Base-by-base conservation (phyloP, 30 jellyfish, hydroid and myxozoan species). In the Sanderia malayensis region DNA sequence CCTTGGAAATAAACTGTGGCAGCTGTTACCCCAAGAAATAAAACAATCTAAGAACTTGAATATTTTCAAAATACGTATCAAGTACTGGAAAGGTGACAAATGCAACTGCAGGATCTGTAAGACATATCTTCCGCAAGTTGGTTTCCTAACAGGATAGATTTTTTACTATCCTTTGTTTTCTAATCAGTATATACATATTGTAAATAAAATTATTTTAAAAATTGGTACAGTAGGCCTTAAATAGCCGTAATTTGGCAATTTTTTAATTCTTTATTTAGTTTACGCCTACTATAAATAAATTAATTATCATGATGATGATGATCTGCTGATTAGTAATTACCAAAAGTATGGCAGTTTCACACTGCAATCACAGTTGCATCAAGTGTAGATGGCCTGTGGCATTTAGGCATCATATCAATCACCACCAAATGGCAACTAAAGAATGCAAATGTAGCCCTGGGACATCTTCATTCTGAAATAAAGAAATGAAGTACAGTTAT, bases 31-130 rank as follows among this genome's bases (percentile, higher is more conserved):
- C 27, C 37, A 32, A 22, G 66, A 15, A 6, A 41, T 67, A 67
- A 34, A 67, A 41, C 79, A 67, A 41, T 67, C 66, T 29, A 18
- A 18, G 9, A 37, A 37, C 52, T 37, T 37, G 52, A 37, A 37
- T 37, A 37, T 37, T 37, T 37, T 37, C 52, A 37, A 67, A 67
- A 67, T 28, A 30, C 18, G 28, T 4, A 63, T 2, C 19, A 1
- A 9, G 66, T 6, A 21, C 31, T 31, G 79, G 79, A 34, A 41
- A 25, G 66, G 79, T 41, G 79, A 44, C 28, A 27, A 44, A 67
- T 67, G 79, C 79, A 67, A 32, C 66, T 67, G 79, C 46, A 67
- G 79, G 44, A 19, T 31, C 64, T 41, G 79, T 34, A 31, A 46
- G 45, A 34, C 66, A 24, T 34, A 31, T 17, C 10, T 34, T 24